Evolutionary conservation across 2,113 vertebrate species (phyloP).

Genomic region (Strix uralensis): DNA sequence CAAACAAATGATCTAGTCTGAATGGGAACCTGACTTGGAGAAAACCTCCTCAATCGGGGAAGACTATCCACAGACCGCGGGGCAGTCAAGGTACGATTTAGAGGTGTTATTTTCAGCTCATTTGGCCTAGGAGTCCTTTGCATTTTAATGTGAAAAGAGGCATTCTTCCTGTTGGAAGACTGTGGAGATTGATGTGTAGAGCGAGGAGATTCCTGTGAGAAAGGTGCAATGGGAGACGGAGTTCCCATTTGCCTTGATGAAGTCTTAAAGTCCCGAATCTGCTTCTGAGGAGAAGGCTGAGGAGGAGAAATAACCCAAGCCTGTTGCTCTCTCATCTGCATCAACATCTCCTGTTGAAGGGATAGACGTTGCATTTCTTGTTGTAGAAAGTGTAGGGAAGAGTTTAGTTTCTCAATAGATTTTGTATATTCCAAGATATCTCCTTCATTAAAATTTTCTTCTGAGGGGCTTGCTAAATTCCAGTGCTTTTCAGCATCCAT

Average conservation of each 20-base stretch:
- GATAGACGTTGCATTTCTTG: constrained; percentile 95
- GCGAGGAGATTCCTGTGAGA: constrained; percentile 82
- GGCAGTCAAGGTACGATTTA: constrained; percentile 89
- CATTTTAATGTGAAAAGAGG: constrained; percentile 86
- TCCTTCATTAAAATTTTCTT: constrained; percentile 83
- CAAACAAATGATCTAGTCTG: constrained; percentile 87
- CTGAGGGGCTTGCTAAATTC: constrained; percentile 74
- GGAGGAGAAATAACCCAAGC: constrained; percentile 89
- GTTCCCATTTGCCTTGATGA: constrained; percentile 80
- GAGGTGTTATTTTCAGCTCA: constrained; percentile 91
- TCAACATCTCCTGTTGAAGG: constrained; percentile 95
- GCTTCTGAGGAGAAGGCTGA: constrained; percentile 88
- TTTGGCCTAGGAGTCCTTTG: constrained; percentile 88
- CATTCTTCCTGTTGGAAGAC: constrained; percentile 83
- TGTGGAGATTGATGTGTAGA: constrained; percentile 86
- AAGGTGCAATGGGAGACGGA: constrained; percentile 72
- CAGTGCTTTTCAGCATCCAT: constrained; percentile 74
- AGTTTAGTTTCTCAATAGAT: constrained; percentile 94
- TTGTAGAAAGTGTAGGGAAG: constrained; percentile 90
- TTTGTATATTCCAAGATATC: constrained; percentile 92
- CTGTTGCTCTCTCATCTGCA: constrained; percentile 97
- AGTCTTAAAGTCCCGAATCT: constrained; percentile 76
- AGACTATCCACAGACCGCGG: constrained; percentile 95
- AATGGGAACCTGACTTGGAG: constrained; percentile 86
- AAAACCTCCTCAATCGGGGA: constrained; percentile 90